Base-by-base conservation (phyloP, 2,888 invertebrate genomes). In the Ophion slaviceki region DNA sequence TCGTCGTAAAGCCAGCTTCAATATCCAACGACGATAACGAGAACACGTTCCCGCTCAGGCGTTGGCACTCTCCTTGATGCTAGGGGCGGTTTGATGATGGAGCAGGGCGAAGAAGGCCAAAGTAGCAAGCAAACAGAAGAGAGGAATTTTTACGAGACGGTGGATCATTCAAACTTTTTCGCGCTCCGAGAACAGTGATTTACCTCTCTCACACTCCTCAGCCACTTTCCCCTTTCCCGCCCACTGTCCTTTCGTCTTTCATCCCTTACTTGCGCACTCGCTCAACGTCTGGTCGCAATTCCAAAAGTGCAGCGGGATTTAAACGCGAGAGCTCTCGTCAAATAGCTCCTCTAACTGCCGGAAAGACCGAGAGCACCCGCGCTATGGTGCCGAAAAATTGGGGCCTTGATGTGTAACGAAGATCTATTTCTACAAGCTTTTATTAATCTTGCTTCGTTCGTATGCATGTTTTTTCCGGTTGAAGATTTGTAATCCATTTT, bases 11-110 rank as follows among this genome's bases (percentile, higher is more conserved):
- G 82, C 82, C 80, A 84, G 87, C 83, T 87, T 82, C 85, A 87
- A 87, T 87, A 87, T 87, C 87, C 83, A 82, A 14, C 84, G 67
- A 72, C 80, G 87, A 87, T 87, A 87, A 87, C 86, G 85, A 86
- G 85, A 85, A 86, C 86, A 82, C 82, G 85, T 86, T 80, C 77
- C 61, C 72, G 72, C 74, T 82, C 85, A 67, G 68, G 77, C 86
- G 86, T 83, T 83, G 78, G 82, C 86, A 80, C 62, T 47, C 74
- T 61, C 32, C 67, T 78, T 67, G 59, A 61, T 72, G 70, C 36
- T 47, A 45, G 40, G 53, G 28, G 66, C 45, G 71, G 45, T 57
- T 28, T 11, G 24, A 10, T 40, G 64, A 53, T 57, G 72, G 61
- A 20, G 53, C 61, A 36, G 59, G 40, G 53, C 66, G 59, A 32